Evolutionary conservation across 2,113 vertebrate genomes (phyloP).

Genomic region (Heloderma charlesbogerti): DNA sequence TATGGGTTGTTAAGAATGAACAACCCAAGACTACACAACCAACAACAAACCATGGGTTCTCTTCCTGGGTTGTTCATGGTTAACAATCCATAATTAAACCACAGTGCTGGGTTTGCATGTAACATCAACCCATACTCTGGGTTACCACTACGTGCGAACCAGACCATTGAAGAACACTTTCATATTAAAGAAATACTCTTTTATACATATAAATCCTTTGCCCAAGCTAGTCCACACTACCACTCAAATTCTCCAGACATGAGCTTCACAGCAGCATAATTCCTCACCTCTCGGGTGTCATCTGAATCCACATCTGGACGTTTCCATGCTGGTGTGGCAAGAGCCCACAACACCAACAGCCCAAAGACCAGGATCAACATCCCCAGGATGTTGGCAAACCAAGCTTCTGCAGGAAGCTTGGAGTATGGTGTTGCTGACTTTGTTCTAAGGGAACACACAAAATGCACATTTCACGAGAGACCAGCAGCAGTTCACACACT

Average conservation of each 20-base stretch:
- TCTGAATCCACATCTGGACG: constrained; percentile 75
- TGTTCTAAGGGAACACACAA: constrained; percentile 69
- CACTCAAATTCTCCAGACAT: not conserved
- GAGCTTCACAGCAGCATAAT: accelerated
- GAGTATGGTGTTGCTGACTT: constrained; percentile 72
- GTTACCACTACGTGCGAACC: too few species aligned
- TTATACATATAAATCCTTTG: not conserved
- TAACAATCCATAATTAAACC: too few species aligned
- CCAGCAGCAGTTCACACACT: constrained; percentile 1
- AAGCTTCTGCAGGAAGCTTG: constrained; percentile 83
- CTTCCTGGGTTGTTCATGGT: too few species aligned
- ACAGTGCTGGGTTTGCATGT: too few species aligned
- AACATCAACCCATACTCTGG: too few species aligned
- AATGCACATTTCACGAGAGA: not conserved
- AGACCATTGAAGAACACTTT: not conserved
- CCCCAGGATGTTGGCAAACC: constrained; percentile 86
- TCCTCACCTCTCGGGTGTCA: constrained; percentile 68
- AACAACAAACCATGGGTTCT: too few species aligned
- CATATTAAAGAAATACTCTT: not conserved
- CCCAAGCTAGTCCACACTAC: not conserved
- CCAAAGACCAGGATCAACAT: constrained; percentile 85
- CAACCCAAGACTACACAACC: too few species aligned
- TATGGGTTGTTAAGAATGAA: too few species aligned
- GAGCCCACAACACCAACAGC: constrained; percentile 84
- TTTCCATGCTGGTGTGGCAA: constrained; percentile 85